These are phyloP conservation scores for Amphiprion clarkii DNA, from an alignment of 2,797 vertebrate genomes.

Conservation along the genomic window DNA sequence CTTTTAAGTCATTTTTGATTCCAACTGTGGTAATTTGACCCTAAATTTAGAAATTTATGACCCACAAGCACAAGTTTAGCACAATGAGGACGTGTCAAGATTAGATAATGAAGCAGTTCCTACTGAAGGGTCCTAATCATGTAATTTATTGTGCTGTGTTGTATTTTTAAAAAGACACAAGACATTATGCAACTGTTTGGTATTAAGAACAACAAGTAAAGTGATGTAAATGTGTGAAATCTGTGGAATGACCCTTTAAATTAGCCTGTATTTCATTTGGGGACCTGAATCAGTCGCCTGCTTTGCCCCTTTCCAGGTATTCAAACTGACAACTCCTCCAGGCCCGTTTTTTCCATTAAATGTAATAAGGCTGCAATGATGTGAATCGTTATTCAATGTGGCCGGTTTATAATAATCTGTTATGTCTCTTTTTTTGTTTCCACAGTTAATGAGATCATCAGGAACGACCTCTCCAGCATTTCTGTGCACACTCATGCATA, in stretches of 20 bases:
- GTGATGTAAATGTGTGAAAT: not conserved
- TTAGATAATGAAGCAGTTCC: not conserved
- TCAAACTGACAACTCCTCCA: not conserved
- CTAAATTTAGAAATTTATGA: not conserved
- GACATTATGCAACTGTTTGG: not conserved
- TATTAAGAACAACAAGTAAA: conserved; percentile 11
- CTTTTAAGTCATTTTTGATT: not conserved
- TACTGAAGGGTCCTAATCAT: too few relatives aligned
- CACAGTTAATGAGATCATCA: conserved; percentile 98
- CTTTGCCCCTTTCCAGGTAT: not conserved
- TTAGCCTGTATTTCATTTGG: not conserved
- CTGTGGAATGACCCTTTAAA: not conserved
- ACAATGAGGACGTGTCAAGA: not conserved
- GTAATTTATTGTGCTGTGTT: too few relatives aligned
- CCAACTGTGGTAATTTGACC: not conserved
- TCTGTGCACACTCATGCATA: conserved; percentile 88
- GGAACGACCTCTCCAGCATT: conserved; percentile 96
- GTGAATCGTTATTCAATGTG: not conserved
- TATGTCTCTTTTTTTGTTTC: conserved; percentile 68
- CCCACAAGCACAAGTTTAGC: not conserved
- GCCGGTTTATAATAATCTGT: conserved; percentile 35
- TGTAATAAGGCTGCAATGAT: not conserved
- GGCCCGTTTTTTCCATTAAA: too few relatives aligned
- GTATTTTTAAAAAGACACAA: not conserved
- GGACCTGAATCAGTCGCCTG: too few relatives aligned